Conservation (phyloP, 2,113 vertebrate species). For the Xyrauchen texanus region DNA sequence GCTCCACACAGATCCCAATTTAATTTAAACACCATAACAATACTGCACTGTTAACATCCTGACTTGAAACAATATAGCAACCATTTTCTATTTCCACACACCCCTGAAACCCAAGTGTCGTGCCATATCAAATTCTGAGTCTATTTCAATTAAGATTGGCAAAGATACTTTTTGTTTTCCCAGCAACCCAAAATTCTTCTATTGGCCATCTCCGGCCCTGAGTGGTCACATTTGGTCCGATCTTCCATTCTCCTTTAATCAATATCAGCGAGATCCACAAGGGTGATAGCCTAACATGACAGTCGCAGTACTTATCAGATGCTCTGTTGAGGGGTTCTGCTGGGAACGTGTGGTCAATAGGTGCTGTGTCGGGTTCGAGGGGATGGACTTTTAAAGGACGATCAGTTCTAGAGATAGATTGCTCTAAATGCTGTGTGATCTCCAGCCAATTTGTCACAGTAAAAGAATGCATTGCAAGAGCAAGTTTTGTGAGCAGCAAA, state of each 20-base stretch:
- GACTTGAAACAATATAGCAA: slow-evolving; percentile 49
- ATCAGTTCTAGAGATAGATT: slow-evolving; percentile 16
- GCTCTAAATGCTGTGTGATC: neutral
- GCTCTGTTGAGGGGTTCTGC: neutral
- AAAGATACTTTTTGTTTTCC: neutral
- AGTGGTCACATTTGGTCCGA: neutral
- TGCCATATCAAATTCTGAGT: slow-evolving; percentile 4
- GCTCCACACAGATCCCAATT: slow-evolving; percentile 1
- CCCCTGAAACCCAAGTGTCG: neutral
- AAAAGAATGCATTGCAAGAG: neutral
- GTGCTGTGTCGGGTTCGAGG: neutral
- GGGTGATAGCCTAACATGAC: slow-evolving; percentile 1
- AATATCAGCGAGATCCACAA: neutral
- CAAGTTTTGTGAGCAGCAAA: neutral
- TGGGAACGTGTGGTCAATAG: neutral
- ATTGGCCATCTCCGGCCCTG: neutral
- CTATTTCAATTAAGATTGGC: slow-evolving; percentile 4
- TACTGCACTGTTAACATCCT: slow-evolving; percentile 29
- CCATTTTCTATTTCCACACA: slow-evolving; percentile 36
- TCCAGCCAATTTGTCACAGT: neutral
- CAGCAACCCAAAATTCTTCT: neutral
- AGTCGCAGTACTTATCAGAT: neutral
- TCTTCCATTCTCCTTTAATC: neutral
- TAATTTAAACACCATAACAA: slow-evolving; percentile 32
- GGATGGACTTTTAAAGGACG: neutral